Base-by-base conservation (phyloP, 2,888 invertebrate species). In the Steromphala cineraria region DNA sequence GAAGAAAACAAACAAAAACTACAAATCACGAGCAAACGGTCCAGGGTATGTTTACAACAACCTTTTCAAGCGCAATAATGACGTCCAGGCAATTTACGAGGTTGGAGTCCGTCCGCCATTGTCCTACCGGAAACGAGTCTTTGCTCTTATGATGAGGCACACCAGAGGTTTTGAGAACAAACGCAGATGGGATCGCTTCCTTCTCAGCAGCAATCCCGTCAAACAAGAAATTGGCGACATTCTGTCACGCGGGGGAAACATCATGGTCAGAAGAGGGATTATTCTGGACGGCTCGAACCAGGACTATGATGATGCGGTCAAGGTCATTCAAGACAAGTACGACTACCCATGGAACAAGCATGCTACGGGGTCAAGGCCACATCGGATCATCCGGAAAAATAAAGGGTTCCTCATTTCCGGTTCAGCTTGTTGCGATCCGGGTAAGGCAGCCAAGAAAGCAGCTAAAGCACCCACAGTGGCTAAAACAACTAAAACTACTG, bases 321-420 rank as follows among this genome's bases (percentile, higher is more conserved):
- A 75, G 36, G 19, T 19, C 53, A 62, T 52, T 13, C 15, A 52
- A 36, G 53, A 40, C 10, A 55, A 62, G 3, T 80, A 36, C 36
- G 40, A 76, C 52, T 67, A 80, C 21, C 67, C 67, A 13, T 67
- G 53, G 62, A 19, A 21, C n/a, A 36, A 21, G 24, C 75, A 19
- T 8, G 17, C 8, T 1, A n/a, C 46, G 10, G 52, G 21, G 17
- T 3, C n/a, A 17, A 52, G 52, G 24, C 17, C 19, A 5, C 52
- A 52, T 52, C 19, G 75, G 21, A 17, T 19, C 24, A 52, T 75
- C 24, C 24, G 52, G 28, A 75, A 52, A 19, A 8, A 19, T 53
- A 28, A 67, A 24, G 21, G 75, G n/a, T 75, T 75, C 53, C n/a
- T 75, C 52, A 75, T 75, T 24, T 52, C 46, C 36, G 75, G 75